phyloP scores from a whole-genome alignment of 2,888 invertebrate species.

The Axea sp. region DNA sequence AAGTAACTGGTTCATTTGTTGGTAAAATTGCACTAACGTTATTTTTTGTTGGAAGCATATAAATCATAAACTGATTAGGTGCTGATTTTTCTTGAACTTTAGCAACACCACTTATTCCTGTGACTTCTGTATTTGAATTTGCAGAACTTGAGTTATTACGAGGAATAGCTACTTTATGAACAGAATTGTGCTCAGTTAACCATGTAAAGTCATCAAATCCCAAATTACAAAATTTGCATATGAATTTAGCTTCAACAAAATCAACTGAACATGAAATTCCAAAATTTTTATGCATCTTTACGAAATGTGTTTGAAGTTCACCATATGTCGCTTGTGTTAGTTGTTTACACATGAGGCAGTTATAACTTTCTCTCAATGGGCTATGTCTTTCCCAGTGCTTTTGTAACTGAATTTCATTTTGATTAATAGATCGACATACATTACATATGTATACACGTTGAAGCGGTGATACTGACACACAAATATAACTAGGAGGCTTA shows the following conservation, averaged over 20 bases:
- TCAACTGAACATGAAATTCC: constrained; percentile 3
- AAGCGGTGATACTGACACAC: background rate
- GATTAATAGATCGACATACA: background rate
- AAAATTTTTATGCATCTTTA: background rate
- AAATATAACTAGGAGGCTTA: background rate
- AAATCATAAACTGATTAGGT: background rate
- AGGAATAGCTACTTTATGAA: background rate
- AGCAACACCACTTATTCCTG: too few relatives aligned
- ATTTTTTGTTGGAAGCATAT: background rate
- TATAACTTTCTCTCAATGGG: background rate
- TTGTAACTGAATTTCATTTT: background rate
- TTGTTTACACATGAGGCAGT: background rate
- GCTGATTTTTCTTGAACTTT: too few relatives aligned
- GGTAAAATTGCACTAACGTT: background rate
- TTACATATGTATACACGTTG: background rate
- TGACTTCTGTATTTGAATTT: too few relatives aligned
- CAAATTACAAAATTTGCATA: background rate
- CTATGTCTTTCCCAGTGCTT: constrained; percentile 13
- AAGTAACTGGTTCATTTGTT: background rate
- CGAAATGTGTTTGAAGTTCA: background rate
- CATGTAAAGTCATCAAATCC: background rate
- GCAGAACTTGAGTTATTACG: background rate
- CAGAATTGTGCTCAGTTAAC: background rate
- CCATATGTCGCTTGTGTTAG: background rate
- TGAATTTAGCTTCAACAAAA: background rate